Percentiles rank a stretch among this genome's conserved stretches.
Conservation (phyloP, 2,797 vertebrate species). For the Prunella strophiata region DNA sequence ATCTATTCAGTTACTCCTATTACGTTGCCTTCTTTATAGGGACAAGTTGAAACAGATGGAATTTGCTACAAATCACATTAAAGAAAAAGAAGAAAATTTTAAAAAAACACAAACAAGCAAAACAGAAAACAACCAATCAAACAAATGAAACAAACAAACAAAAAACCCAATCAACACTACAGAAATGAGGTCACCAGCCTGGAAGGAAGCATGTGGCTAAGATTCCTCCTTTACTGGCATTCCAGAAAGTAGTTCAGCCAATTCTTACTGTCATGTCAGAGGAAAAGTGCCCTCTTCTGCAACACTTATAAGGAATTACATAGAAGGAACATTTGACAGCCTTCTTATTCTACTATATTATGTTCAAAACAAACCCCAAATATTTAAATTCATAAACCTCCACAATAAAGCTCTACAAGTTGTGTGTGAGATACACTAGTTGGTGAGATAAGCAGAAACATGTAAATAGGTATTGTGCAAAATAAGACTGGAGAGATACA, state of each 20-base stretch:
- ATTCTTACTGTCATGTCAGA: background rate
- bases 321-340: background rate
- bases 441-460: constrained; percentile 17
- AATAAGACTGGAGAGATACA: background rate
- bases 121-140: background rate
- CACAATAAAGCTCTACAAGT: background rate
- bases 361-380: constrained; percentile 7
- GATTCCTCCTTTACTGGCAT: background rate
- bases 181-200: background rate
- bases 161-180: background rate
- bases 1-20: background rate
- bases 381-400: constrained; percentile 20
- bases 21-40: background rate
- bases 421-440: background rate
- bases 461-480: background rate
- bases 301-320: constrained; percentile 1
- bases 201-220: background rate
- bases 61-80: background rate
- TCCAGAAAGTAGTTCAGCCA: background rate
- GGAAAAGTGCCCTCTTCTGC: background rate
- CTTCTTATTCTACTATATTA: background rate
- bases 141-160: background rate
- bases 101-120: background rate
- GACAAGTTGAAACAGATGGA: background rate
- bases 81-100: background rate